Evolutionary conservation across 2,888 invertebrate genomes (phyloP), one percentile per base, ranked within the genome.

Genomic region (Lissonota sp.): DNA sequence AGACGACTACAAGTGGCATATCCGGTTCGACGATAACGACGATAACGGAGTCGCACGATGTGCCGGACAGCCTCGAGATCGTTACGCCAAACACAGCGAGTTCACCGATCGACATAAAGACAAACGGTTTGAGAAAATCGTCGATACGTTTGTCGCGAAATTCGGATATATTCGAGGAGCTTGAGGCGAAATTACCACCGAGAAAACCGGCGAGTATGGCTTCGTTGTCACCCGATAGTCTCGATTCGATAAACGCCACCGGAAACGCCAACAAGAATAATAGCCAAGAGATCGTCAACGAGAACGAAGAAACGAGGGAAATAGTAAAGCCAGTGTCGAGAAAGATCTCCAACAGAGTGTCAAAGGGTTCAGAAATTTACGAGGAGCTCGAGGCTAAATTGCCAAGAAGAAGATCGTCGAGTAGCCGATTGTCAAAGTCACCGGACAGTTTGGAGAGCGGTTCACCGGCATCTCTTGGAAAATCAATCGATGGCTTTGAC

Each of bases 221-320:
- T 0, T 91, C 91, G 0, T 66, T 90, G n/a, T 92, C 92, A 0
- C 92, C 91, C 1, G 92, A 92, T 75, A 92, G 92, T 63, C 77
- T 92, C 63, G 92, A 92, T 51, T 84, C 87, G 12, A 85, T 86
- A 49, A 85, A 79, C 2, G 70, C 78, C 0, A 80, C 86, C 4
- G 63, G 72, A n/a, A 79, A 26, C 26, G n/a, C n/a, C n/a, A 26
- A 2, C 26, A 26, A 26, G 26, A 26, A 83, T 5, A 82, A 72
- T 0, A 62, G 72, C 39, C 76, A 76, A 51, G 63, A 79, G 1
- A 73, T 81, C 26, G 69, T 44, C 0, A 12, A 12, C 0, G 72
- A 87, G 60, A 6, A 79, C 26, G 77, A 87, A 63, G 86, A 87
- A 74, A 78, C n/a, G 75, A 79, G 75, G 5, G 88, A 86, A 55